Percentiles rank a stretch among this genome's conserved stretches.
Conservation (phyloP, 2,888 invertebrate genomes). For the Eumerus sabulonum region DNA sequence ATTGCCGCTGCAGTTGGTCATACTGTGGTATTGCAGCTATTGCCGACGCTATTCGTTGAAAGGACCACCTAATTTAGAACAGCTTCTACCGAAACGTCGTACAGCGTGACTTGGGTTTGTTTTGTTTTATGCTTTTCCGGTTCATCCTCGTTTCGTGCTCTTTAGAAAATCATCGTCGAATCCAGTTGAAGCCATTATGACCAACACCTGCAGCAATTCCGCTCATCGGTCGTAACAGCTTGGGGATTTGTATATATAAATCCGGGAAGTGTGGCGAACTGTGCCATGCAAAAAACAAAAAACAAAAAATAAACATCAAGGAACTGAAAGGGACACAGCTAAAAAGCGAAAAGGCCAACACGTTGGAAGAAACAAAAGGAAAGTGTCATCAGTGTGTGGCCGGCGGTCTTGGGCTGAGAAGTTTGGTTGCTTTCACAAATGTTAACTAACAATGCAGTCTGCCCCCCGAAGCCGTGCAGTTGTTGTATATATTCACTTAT, state of each 20-base stretch:
- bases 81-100: slow-evolving; percentile 53
- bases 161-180: slow-evolving; percentile 38
- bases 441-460: slow-evolving; percentile 39
- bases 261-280: slow-evolving; percentile 6
- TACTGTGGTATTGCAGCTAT: slow-evolving; percentile 41
- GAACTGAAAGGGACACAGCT: too few species aligned
- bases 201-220: slow-evolving; percentile 63
- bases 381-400: slow-evolving; percentile 60
- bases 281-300: slow-evolving; percentile 31
- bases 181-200: slow-evolving; percentile 62
- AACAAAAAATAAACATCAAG: too few species aligned
- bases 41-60: slow-evolving; percentile 25
- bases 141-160: slow-evolving; percentile 37
- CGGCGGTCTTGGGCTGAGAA: slow-evolving; percentile 14
- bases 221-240: slow-evolving; percentile 17
- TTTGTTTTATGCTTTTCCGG: slow-evolving; percentile 41
- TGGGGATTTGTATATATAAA: neutral
- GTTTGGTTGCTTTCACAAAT: slow-evolving; percentile 23
- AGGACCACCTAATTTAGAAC: slow-evolving; percentile 54
- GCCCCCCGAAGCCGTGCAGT: neutral
- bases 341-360: too few species aligned
- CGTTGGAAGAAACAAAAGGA: slow-evolving; percentile 26
- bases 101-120: slow-evolving; percentile 28
- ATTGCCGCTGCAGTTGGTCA: slow-evolving; percentile 54
- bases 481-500: too few species aligned